These are phyloP conservation scores for Cyclargus thomasi DNA, from an alignment of 1,140 invertebrate species.

Conservation along the genomic window DNA sequence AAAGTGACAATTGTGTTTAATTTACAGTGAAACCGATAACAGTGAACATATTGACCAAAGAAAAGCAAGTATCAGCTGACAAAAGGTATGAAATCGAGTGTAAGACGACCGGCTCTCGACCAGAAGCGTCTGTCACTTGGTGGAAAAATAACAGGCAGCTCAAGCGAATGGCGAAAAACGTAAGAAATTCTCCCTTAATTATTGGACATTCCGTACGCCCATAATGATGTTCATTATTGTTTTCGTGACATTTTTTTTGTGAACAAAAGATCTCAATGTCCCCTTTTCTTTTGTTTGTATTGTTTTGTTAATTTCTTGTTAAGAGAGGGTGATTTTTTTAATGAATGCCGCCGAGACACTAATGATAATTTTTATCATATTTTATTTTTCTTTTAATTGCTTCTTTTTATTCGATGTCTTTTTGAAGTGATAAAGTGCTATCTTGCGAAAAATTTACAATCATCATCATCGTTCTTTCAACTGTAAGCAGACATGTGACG, in stretches of 20 bases:
- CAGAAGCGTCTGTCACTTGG: slow-evolving; percentile 89
- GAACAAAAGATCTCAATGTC: slow-evolving; percentile 10
- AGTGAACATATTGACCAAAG: slow-evolving; percentile 86
- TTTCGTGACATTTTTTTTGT: slow-evolving; percentile 28
- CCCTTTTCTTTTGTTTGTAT: slow-evolving; percentile 9
- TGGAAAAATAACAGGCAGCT: slow-evolving; percentile 88
- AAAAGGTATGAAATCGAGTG: slow-evolving; percentile 90
- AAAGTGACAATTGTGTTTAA: slow-evolving; percentile 28
- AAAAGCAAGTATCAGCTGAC: slow-evolving; percentile 85
- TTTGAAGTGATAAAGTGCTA: neutral
- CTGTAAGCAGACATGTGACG: too few relatives aligned
- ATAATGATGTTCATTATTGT: slow-evolving; percentile 33
- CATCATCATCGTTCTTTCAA: neutral
- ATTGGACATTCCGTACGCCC: slow-evolving; percentile 47
- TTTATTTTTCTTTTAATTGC: slow-evolving; percentile 8
- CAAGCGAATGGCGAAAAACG: slow-evolving; percentile 84
- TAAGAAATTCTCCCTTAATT: slow-evolving; percentile 76
- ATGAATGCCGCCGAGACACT: slow-evolving; percentile 1
- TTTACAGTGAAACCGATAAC: slow-evolving; percentile 87
- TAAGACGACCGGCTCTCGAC: slow-evolving; percentile 86
- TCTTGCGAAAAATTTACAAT: neutral
- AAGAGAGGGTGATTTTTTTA: slow-evolving; percentile 11
- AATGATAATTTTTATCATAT: slow-evolving; percentile 5
- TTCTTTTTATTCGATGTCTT: neutral
- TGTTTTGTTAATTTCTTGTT: slow-evolving; percentile 12